phyloP scores from a whole-genome alignment of 1,140 invertebrate species.

The Pseudomyrmex flavicornis region DNA sequence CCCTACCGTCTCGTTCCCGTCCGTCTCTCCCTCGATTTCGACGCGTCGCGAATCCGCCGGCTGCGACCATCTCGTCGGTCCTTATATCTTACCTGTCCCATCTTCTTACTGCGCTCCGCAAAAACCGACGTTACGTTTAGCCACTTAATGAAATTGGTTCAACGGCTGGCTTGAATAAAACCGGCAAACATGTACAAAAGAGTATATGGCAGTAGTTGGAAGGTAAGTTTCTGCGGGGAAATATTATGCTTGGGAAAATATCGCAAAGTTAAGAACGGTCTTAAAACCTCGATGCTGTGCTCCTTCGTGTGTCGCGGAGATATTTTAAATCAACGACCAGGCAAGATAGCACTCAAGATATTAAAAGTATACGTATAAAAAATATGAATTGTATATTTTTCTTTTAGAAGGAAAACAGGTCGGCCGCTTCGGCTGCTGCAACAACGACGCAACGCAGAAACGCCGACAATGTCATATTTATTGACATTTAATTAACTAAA shows the following conservation, averaged over 20 bases:
- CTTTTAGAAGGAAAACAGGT: no score
- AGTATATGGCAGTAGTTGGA: constrained; percentile 2
- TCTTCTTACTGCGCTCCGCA: constrained; percentile 17
- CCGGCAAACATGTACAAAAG: not conserved
- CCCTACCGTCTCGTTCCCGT: not conserved
- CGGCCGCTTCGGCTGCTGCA: no score
- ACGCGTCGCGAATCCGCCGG: constrained; percentile 45
- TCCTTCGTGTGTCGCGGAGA: not conserved
- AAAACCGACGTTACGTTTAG: constrained; percentile 28
- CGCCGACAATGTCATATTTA: not conserved
- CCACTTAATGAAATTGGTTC: constrained; percentile 51
- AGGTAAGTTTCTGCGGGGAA: constrained; percentile 18
- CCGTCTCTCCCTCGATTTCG: constrained; percentile 27
- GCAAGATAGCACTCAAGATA: not conserved
- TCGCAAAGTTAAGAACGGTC: not conserved
- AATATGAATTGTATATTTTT: constrained; percentile 10
- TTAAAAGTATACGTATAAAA: constrained; percentile 15
- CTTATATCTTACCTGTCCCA: constrained; percentile 18
- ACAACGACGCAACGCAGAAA: no score
- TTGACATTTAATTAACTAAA: not conserved
- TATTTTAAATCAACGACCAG: constrained; percentile 28
- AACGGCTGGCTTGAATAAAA: constrained; percentile 29
- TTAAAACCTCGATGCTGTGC: not conserved
- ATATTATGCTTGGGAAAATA: not conserved
- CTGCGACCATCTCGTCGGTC: constrained; percentile 14